Conservation (phyloP, 2,113 vertebrate species). For the Fukomys damarensis region DNA sequence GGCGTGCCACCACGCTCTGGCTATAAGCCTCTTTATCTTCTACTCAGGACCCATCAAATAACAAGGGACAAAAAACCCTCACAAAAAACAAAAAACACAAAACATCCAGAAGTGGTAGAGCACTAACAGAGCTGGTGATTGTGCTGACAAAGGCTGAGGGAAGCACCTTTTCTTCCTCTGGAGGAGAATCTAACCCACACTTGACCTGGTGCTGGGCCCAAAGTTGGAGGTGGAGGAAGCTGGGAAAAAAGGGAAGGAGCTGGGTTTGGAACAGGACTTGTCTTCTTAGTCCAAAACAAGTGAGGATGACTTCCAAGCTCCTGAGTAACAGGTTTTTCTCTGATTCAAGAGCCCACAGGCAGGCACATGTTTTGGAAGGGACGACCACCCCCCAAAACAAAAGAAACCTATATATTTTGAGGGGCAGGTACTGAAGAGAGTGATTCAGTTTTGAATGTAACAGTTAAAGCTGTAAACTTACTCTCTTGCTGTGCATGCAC, state of each 20-base stretch:
- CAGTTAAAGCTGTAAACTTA: slow-evolving; percentile 7
- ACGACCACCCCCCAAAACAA: slow-evolving; percentile 11
- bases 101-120: not conserved
- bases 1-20: no score
- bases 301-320: slow-evolving; percentile 9
- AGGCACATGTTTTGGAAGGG: not conserved
- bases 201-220: slow-evolving; percentile 42
- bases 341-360: not conserved
- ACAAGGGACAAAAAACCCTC: slow-evolving; percentile 51
- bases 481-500: slow-evolving; percentile 7
- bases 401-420: not conserved
- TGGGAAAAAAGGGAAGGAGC: not conserved
- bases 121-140: slow-evolving; percentile 66
- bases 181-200: slow-evolving; percentile 50
- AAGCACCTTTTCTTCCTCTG: slow-evolving; percentile 72
- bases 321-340: not conserved
- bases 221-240: not conserved
- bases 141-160: slow-evolving; percentile 69
- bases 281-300: not conserved
- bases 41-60: slow-evolving; percentile 56
- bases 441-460: slow-evolving; percentile 12
- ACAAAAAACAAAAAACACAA: no score
- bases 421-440: slow-evolving; percentile 42
- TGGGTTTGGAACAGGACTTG: not conserved
- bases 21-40: slow-evolving; percentile 9